These are phyloP conservation scores for Noctua janthina DNA, from an alignment of 2,888 invertebrate genomes.

Conservation along the genomic window DNA sequence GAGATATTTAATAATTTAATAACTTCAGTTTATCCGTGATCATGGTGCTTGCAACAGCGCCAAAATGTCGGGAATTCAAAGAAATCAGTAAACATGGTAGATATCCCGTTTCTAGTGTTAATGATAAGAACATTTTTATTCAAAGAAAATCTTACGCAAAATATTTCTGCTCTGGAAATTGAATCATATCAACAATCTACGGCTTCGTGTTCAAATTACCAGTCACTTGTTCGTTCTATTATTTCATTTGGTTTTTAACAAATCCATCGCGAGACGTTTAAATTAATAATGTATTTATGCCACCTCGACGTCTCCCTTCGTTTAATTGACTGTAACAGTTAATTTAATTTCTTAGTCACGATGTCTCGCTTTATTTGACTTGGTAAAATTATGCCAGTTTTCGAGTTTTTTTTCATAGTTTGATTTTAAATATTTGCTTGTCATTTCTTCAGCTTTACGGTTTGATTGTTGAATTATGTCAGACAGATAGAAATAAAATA, in stretches of 20 bases:
- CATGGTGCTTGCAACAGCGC: no score
- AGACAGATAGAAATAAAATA: neutral
- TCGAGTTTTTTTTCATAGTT: neutral
- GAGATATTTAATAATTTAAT: no score
- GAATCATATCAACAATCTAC: conserved; percentile 3
- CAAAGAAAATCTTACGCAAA: neutral
- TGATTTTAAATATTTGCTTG: neutral
- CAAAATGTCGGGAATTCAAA: no score
- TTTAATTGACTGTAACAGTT: neutral
- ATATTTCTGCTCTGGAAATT: neutral
- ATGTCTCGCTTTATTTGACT: conserved; percentile 3
- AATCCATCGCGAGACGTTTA: neutral
- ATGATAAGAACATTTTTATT: no score
- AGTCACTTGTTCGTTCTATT: conserved; percentile 4
- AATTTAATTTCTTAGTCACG: neutral
- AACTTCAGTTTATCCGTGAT: no score
- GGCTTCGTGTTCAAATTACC: conserved; percentile 28
- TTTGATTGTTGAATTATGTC: neutral
- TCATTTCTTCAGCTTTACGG: neutral
- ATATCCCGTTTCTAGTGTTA: no score
- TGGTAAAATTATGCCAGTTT: neutral
- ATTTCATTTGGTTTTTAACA: conserved; percentile 20
- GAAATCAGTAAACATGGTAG: no score
- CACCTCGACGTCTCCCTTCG: neutral
- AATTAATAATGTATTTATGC: neutral